Evolutionary conservation across 1,140 invertebrate species (phyloP), one percentile per base, ranked within the genome.

Genomic region (Drosophila sp.): DNA sequence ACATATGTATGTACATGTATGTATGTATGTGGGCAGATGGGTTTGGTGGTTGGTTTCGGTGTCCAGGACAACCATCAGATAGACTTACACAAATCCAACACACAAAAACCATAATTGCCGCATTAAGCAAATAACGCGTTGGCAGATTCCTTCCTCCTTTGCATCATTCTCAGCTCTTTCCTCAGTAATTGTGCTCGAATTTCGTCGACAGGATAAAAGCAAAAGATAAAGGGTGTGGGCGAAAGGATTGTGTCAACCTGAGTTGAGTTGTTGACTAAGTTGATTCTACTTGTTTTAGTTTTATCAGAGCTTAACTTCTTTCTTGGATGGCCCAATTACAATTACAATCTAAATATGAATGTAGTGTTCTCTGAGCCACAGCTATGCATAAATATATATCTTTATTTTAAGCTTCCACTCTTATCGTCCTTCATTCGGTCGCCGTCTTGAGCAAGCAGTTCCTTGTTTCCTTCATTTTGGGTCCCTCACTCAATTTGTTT

Each of bases 41-140:
- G 44, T 8, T 8, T 50, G 40, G 40, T 11, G n/a, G 41, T 23
- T 41, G 47, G 47, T 47, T 25, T 47, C 54, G 81, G 72, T 78
- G 74, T 66, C 44, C 55, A 54, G 76, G 67, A 70, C 74, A 67
- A 85, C 63, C 70, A 80, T 70, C 64, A 70, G 62, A 86, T 79
- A 70, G 66, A 81, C 82, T 78, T 75, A 66, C 68, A 41, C 17
- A 58, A 47, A 56, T 47, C 70, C 73, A 76, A 72, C 58, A 69
- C 65, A 41, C 30, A 60, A 80, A 73, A 58, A 79, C 55, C 54
- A 65, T 87, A 86, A 86, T 86, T 85, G 77, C 69, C 64, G 55
- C 83, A 87, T 86, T 86, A 87, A 73, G 75, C 82, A 67, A 76
- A 76, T 72, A 86, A 61, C 66, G 69, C 74, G 63, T 47, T 70